Evolutionary conservation across 2,797 vertebrate species (phyloP), one percentile per base, ranked within the genome.

Genomic region (Eleutherodactylus coqui): DNA sequence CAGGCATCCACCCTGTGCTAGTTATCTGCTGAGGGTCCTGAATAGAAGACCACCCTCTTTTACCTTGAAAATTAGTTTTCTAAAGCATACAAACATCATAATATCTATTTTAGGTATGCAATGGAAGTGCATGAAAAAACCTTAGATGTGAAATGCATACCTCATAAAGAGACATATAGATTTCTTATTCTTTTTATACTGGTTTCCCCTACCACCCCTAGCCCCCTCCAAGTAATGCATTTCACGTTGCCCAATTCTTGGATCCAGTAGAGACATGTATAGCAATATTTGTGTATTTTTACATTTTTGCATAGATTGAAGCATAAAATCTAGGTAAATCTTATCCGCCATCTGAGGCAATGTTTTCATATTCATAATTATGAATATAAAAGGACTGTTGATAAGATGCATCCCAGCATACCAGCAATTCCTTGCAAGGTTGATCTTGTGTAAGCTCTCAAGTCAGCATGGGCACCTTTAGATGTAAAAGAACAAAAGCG

Each of bases 401-500:
- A 21, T 38, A 69, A 6, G 8, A 49, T 4, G 32, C 17, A 34
- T 17, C 27, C 10, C 7, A 32, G 45, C 43, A 55, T 55, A 53
- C 19, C 14, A 55, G 32, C 32, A 55, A 13, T 41, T 24, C 21
- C 62, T 49, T 24, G 41, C 27, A 67, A 51, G 49, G 64, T 49
- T 38, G 47, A 3, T 29, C 19, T 24, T 17, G 24, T 53, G 8
- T 2, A 38, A 14, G 24, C 80, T 70, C 72, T 82, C 34, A 82
- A 82, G 67, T 51, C 34, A 2, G 32, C 29, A 69, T 38, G 80
- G 36, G 77, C 27, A 34, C 69, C 67, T 72, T 49, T 70, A 82
- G 64, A 82, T 41, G 47, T 70, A n/a, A 24, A n/a, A 49, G 80
- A 82, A 82, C 32, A 51, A 82, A 82, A 41, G 47, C n/a, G 6